Conservation (phyloP, 2,888 invertebrate species). For the Polylopha cassiicola region DNA sequence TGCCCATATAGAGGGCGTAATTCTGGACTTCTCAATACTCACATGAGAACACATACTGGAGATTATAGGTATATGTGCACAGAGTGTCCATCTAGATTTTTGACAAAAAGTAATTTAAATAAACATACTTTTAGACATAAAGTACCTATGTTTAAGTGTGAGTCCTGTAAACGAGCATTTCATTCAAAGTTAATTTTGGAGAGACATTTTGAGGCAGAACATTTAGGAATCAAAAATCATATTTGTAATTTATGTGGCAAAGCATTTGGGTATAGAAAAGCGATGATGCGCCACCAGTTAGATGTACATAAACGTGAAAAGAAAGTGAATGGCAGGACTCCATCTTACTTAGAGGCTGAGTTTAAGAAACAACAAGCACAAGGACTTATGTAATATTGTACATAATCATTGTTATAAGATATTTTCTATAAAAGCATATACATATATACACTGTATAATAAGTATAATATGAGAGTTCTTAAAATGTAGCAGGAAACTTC, state of each 20-base stretch:
- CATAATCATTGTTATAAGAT: too few species aligned
- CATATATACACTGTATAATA: too few species aligned
- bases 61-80: constrained; percentile 25
- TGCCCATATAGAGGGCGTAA: constrained; percentile 28
- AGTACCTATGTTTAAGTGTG: constrained; percentile 26
- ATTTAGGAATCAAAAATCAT: constrained; percentile 23
- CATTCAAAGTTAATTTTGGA: constrained; percentile 21
- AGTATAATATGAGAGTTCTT: too few species aligned
- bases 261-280: constrained; percentile 22
- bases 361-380: constrained; percentile 15
- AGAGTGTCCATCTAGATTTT: constrained; percentile 22
- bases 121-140: constrained; percentile 31
- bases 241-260: constrained; percentile 23
- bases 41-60: constrained; percentile 24
- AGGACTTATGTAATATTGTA: constrained; percentile 1
- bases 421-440: too few species aligned
- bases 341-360: constrained; percentile 22
- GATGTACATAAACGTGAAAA: constrained; percentile 25
- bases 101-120: constrained; percentile 31
- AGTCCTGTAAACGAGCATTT: constrained; percentile 21
- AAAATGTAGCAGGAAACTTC: too few species aligned
- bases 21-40: constrained; percentile 23
- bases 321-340: constrained; percentile 21
- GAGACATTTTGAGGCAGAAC: constrained; percentile 23
- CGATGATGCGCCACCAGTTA: constrained; percentile 24